phyloP scores from a whole-genome alignment of 2,888 invertebrate genomes.

The Ichneumoninae sp. region DNA sequence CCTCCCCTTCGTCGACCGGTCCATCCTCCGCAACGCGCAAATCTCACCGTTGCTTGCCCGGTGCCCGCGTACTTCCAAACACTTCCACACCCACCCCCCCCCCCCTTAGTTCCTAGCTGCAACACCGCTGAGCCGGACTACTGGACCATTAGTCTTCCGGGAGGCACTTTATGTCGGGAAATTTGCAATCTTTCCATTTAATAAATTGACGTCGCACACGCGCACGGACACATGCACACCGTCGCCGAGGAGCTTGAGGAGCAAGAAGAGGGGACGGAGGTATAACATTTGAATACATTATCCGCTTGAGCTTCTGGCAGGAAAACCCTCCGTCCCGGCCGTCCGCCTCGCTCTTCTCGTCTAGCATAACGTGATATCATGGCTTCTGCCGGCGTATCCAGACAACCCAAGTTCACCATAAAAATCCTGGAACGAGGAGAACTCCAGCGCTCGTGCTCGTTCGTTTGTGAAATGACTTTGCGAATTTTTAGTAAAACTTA shows the following conservation, averaged over 20 bases:
- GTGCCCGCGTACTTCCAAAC: slow-evolving; percentile 43
- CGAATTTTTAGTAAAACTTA: slow-evolving; percentile 52
- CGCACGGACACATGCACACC: slow-evolving; percentile 23
- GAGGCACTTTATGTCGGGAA: slow-evolving; percentile 83
- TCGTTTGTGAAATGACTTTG: slow-evolving; percentile 63
- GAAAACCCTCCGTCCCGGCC: slow-evolving; percentile 43
- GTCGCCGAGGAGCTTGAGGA: slow-evolving; percentile 13
- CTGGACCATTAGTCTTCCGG: slow-evolving; percentile 82
- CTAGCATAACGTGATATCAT: slow-evolving; percentile 74
- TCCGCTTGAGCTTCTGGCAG: slow-evolving; percentile 65
- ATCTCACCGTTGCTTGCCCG: slow-evolving; percentile 59
- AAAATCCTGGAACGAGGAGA: slow-evolving; percentile 25
- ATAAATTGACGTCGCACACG: slow-evolving; percentile 81
- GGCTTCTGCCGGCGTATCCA: slow-evolving; percentile 64
- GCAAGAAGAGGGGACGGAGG: slow-evolving; percentile 72
- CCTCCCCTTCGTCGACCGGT: slow-evolving; percentile 58
- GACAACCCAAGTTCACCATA: slow-evolving; percentile 38
- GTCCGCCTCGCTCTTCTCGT: slow-evolving; percentile 43
- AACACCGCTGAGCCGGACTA: slow-evolving; percentile 56
- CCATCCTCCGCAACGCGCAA: slow-evolving; percentile 60
- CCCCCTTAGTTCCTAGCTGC: slow-evolving; percentile 12
- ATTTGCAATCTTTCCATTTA: slow-evolving; percentile 85
- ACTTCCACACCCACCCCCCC: slow-evolving; percentile 66
- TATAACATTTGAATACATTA: slow-evolving; percentile 83
- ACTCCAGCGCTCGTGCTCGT: slow-evolving; percentile 37